Evolutionary conservation across 2,113 vertebrate species (phyloP), one percentile per base, ranked within the genome.

Genomic region (Hyaena hyaena): DNA sequence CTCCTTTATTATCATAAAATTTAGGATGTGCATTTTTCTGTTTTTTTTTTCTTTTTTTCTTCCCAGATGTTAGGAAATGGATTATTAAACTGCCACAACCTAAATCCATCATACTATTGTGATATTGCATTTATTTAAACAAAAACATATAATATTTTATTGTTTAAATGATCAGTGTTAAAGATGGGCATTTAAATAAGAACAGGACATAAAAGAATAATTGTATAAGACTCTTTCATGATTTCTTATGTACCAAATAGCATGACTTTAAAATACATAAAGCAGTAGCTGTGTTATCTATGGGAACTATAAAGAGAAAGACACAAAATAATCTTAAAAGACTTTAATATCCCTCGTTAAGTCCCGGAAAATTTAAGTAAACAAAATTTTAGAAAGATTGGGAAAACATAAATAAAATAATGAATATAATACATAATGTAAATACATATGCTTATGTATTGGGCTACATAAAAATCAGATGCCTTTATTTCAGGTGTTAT

Each of bases 381-480:
- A 4, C 17, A 77, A 83, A 35, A 66, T 82, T 43, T 79, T 68
- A 89, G 23, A 35, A 80, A 50, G 2, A 45, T 58, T 11, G 71
- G 31, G 17, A 87, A 85, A 92, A 86, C 65, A 28, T 23, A 26
- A 93, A 87, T 92, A n/a, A 86, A 95, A 80, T 31, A 84, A 74
- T 81, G 2, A 50, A 39, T 79, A 9, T 14, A 61, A 79, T 50
- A n/a, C 5, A 55, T 45, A 58, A 23, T 6, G 61, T 19, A 69
- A 58, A 23, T 5, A 63, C 7, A 43, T 71, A 58, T 14, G 11
- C 7, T 33, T 48, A 28, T 28, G 35, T 63, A 48, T 39, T 86
- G 0, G 2, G 21, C 45, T 93, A 53, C 28, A 35, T 80, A 85
- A 74, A 66, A 91, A 35, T 19, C 85, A 17, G 6, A 66, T 35